A percentile compares a stretch with the other conserved stretches of the same genome.
phyloP scores from a whole-genome alignment of 2,797 vertebrate genomes.

The Dryobates pubescens region DNA sequence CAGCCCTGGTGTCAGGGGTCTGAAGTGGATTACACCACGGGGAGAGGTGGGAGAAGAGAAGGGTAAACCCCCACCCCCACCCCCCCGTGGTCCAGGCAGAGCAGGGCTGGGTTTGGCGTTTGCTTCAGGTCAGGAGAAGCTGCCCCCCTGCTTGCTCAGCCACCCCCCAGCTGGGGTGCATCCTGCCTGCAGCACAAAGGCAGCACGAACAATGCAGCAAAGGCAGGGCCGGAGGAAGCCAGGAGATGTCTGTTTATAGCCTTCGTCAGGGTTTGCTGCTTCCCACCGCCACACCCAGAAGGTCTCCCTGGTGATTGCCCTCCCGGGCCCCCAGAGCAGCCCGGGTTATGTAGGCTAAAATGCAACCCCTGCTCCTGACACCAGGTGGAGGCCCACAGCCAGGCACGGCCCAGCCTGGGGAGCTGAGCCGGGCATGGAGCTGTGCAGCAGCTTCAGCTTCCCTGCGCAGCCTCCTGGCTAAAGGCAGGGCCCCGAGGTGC shows the following conservation, averaged over 20 bases:
- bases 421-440: neutral
- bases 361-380: conserved; percentile 3
- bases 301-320: neutral
- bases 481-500: neutral
- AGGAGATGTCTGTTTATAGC: too few relatives aligned
- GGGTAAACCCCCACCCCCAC: neutral
- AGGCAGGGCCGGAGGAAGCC: neutral
- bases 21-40: neutral
- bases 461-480: fast-evolving
- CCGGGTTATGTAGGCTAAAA: neutral
- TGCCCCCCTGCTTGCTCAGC: neutral
- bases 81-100: neutral
- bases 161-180: fast-evolving
- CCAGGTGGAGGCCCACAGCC: conserved; percentile 52
- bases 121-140: fast-evolving
- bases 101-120: neutral
- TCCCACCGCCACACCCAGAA: neutral
- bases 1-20: neutral
- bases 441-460: neutral
- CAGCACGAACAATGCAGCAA: neutral
- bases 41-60: neutral
- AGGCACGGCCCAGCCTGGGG: neutral
- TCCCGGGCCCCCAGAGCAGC: neutral
- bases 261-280: fast-evolving
- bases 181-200: fast-evolving